Evolutionary conservation across 2,888 invertebrate genomes (phyloP), one percentile per base, ranked within the genome.

Genomic region (Zhuqinia jingwanae): DNA sequence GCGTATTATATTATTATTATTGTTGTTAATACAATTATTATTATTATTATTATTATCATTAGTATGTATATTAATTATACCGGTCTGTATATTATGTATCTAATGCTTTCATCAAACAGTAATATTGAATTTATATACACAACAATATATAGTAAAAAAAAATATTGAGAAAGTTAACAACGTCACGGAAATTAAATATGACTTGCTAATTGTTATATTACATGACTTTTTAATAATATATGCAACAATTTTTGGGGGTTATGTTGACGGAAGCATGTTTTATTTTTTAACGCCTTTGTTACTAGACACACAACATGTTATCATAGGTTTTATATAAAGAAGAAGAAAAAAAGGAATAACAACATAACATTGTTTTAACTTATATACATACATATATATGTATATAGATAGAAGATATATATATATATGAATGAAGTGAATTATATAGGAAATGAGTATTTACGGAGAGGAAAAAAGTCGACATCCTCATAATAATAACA

Each of bases 51-150:
- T n/a, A n/a, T n/a, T n/a, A n/a, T n/a, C n/a, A n/a, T n/a, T n/a
- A n/a, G n/a, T n/a, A n/a, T n/a, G n/a, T n/a, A n/a, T n/a, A n/a
- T n/a, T n/a, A n/a, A n/a, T n/a, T 27, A 50, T 73, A 81, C 53
- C 82, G 81, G 77, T 87, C 86, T 87, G 81, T 87, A 82, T 17
- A 78, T 86, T 86, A 53, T 60, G 81, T 81, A 87, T 87, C 86
- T 87, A 82, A 87, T 87, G 86, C 82, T 87, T 87, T 87, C 86
- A 87, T 82, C 85, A 68, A 76, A 77, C 78, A 80, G 85, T 86
- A 86, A 86, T 86, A 79, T 65, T 76, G 58, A 58, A 58, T 58
- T 56, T 58, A 73, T 73, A 53, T 50, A 30, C 27, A 27, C 27
- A 42, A 30, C 1, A 58, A 58, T 20, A 56, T 56, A 17, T 20